These are phyloP conservation scores for Ibidorhyncha struthersii DNA, from an alignment of 2,113 vertebrate genomes.

Conservation along the genomic window DNA sequence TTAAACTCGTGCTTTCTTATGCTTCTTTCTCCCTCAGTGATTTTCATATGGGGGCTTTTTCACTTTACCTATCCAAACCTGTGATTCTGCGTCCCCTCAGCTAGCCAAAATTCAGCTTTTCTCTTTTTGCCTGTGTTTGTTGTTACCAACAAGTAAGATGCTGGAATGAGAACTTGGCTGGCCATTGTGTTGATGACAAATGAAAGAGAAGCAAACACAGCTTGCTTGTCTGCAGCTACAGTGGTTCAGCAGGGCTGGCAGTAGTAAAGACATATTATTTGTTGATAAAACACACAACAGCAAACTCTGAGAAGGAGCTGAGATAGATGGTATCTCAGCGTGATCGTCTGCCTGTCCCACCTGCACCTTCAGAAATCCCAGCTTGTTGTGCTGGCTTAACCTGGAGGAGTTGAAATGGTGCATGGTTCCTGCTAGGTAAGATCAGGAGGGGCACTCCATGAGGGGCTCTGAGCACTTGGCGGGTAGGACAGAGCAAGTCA, in stretches of 20 bases:
- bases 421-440: background rate
- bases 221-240: constrained; percentile 58
- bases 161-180: constrained; percentile 50
- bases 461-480: background rate
- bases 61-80: background rate
- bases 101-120: background rate
- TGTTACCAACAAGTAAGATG: constrained; percentile 10
- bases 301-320: background rate
- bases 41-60: background rate
- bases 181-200: constrained; percentile 45
- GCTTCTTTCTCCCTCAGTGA: background rate
- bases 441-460: accelerated
- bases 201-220: constrained; percentile 48
- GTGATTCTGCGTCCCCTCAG: background rate
- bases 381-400: background rate
- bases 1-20: background rate
- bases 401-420: background rate
- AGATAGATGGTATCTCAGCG: background rate
- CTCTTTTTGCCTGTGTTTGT: constrained; percentile 13
- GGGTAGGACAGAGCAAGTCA: background rate
- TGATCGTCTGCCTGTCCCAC: background rate
- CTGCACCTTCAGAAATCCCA: background rate
- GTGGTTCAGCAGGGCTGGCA: constrained; percentile 38
- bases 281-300: constrained; percentile 17
- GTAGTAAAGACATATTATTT: constrained; percentile 11